Percentiles rank a stretch among this genome's conserved stretches.
Conservation (phyloP, 2,797 vertebrate genomes). For the Neosalanx taihuensis region DNA sequence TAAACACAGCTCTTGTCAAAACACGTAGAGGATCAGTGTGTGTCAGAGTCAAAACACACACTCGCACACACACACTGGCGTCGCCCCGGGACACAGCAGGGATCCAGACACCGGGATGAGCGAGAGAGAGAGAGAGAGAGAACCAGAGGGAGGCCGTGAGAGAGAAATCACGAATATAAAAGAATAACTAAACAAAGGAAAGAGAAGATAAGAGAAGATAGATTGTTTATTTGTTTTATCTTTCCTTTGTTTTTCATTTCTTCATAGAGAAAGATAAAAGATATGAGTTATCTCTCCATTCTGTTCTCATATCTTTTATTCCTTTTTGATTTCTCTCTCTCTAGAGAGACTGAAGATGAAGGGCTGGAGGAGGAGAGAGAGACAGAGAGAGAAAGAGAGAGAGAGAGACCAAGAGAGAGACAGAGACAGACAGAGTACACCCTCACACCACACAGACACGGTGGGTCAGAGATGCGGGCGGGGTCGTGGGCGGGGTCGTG, state of each 20-base stretch:
- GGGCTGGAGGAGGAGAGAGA: not conserved
- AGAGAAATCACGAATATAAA: not conserved
- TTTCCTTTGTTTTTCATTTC: no score
- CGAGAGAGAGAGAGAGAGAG: conserved; percentile 9
- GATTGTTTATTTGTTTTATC: no score
- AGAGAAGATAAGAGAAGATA: no score
- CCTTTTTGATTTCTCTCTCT: no score
- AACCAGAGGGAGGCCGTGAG: not conserved
- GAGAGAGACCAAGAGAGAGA: not conserved
- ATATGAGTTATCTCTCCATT: not conserved
- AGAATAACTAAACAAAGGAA: not conserved
- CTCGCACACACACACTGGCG: conserved; percentile 2
- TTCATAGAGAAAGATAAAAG: not conserved
- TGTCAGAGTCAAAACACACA: conserved; percentile 29
- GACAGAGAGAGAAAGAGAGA: not conserved
- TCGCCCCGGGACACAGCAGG: conserved; percentile 70
- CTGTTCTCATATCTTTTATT: no score
- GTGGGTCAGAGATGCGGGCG: not conserved
- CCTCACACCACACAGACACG: conserved; percentile 46
- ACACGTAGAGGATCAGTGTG: conserved; percentile 33
- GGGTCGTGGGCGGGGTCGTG: not conserved
- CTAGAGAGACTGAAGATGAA: no score
- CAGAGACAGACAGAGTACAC: not conserved
- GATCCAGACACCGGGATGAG: conserved; percentile 18
- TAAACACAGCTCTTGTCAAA: conserved; percentile 41